Conservation (phyloP, 2,797 vertebrate species). For the Pogoniulus pusillus region DNA sequence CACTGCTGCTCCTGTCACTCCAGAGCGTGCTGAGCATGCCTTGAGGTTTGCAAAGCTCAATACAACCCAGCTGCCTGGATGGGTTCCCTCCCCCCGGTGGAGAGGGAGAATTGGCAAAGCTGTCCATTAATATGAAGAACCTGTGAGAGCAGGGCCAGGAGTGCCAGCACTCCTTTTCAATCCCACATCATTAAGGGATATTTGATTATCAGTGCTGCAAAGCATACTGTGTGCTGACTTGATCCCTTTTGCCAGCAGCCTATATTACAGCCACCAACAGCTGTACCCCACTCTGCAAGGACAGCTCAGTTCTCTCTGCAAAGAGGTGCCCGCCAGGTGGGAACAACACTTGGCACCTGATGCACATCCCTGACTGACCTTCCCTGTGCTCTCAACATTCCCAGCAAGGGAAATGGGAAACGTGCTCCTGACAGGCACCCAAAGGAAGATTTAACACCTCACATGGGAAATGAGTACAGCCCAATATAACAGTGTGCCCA, state of each 20-base stretch:
- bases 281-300: background rate
- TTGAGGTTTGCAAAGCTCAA: constrained; percentile 49
- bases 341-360: background rate
- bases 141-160: background rate
- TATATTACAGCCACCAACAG: background rate
- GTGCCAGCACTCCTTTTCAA: constrained; percentile 29
- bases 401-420: background rate
- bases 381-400: background rate
- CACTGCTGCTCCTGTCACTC: background rate
- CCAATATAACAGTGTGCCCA: background rate
- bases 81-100: background rate
- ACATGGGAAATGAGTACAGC: background rate
- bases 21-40: background rate
- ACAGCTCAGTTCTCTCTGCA: background rate
- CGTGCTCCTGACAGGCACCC: background rate
- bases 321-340: background rate
- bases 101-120: constrained; percentile 51
- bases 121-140: constrained; percentile 48
- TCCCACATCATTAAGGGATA: constrained; percentile 13
- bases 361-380: background rate
- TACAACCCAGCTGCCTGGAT: constrained; percentile 39
- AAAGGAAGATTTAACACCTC: background rate
- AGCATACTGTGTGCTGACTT: constrained; percentile 27
- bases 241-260: background rate
- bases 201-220: background rate